Base-by-base conservation (phyloP, 2,113 vertebrate species). In the Brienomyrus longianalis region DNA sequence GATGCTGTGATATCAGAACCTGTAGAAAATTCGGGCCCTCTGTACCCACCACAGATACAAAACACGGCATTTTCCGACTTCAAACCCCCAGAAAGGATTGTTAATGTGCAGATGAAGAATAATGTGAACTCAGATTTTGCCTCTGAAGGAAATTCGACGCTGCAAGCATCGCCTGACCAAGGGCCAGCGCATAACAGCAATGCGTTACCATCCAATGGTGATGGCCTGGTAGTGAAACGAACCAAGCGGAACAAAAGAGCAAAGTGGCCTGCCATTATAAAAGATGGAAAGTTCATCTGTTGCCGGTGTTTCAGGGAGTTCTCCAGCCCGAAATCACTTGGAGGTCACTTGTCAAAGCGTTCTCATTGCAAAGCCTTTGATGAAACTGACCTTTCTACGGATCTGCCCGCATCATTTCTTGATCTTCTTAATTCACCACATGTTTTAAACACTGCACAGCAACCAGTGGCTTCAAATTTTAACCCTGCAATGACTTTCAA, bases 241-340 rank as follows among this genome's bases (percentile, higher is more conserved):
- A 93, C 93, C 62, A 98, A 96, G 92, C 97, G 96, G 90, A 97
- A 95, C 92, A 97, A 94, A 92, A 96, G 97, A 91, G 96, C 97
- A 56, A 99, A 98, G 89, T 99, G 98, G 97, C 98, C 98, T 74
- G 98, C 98, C 56, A 99, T 99, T 91, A 93, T 99, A 83, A 96
- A 95, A 93, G 97, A 98, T 92, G 98, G 98, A 1, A 99, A 99
- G 93, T 98, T 98, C 92, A 96, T 98, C 91, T 99, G 98, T 91
- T 96, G 97, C 89, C 95, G 97, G 80, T 99, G 98, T 95, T 99
- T 96, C 89, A 95, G 98, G 93, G 95, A 96, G 90, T 99, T 99
- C 93, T 93, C 95, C 80, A 98, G 97, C 93, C 97, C 98, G 27
- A 97, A 97, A 92, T 99, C 98, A 51, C 96, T 99, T 3, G 98